Conservation (phyloP, 2,888 invertebrate species). For the Pyrrhia umbra region DNA sequence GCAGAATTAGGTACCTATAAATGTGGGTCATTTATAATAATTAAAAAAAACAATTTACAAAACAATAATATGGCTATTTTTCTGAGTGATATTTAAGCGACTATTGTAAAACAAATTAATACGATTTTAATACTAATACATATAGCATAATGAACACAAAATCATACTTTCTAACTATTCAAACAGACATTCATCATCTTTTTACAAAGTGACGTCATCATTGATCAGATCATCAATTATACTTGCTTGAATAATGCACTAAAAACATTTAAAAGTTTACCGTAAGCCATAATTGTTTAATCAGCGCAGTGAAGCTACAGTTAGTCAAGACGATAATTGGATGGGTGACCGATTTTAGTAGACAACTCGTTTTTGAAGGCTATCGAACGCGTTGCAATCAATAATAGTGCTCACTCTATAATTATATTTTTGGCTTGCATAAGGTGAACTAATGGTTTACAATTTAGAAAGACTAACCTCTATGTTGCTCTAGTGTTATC, state of each 20-base stretch:
- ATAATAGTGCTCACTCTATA: neutral
- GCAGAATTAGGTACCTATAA: no score
- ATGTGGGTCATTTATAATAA: no score
- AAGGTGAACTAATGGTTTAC: no score
- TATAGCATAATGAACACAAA: neutral
- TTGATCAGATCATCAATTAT: neutral
- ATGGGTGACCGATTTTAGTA: constrained; percentile 46
- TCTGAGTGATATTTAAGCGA: no score
- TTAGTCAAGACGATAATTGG: constrained; percentile 34
- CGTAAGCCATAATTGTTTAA: constrained; percentile 39
- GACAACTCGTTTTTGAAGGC: constrained; percentile 31
- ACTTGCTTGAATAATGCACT: constrained; percentile 2
- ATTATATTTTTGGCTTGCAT: neutral
- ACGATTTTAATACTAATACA: no score
- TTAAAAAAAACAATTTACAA: no score
- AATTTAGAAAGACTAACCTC: no score
- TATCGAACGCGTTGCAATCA: constrained; percentile 23
- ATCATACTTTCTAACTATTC: neutral
- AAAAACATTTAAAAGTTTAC: constrained; percentile 20
- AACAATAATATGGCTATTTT: no score
- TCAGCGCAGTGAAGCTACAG: constrained; percentile 32
- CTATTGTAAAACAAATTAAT: no score
- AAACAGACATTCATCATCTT: neutral
- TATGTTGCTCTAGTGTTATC: no score
- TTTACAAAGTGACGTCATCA: neutral